Evolutionary conservation across 2,113 vertebrate species (phyloP), one percentile per base, ranked within the genome.

Genomic region (Orientallactaga bullata): DNA sequence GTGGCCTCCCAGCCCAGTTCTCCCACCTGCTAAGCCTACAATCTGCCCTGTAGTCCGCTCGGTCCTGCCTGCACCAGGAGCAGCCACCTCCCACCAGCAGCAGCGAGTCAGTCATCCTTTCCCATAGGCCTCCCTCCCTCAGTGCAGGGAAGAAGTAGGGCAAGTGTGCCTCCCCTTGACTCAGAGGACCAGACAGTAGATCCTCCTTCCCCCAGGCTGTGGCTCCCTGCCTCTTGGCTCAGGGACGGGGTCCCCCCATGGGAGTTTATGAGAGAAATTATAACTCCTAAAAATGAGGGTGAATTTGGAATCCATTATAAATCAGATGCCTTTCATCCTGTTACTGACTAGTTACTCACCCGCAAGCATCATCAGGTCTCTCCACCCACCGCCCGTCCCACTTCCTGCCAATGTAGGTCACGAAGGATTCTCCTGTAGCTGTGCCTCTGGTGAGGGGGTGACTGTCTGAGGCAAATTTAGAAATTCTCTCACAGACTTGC

Each of bases 401-500:
- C 89, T 95, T 96, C 85, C 85, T 81, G 65, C 77, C 5, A 30
- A 94, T 83, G 83, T 81, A 95, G 96, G 96, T 92, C 96, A 93
- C 20, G 0, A 51, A 21, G 93, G 91, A 69, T 42, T 78, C 88
- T 90, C 96, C 93, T 24, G 37, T 35, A 90, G 65, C 47, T 58
- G 26, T 6, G 85, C 93, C 87, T 83, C 77, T 15, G 26, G 72
- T 2, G 55, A 30, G 68, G 76, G 21, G 51, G 77, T n/a, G 60
- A 42, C 72, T 0, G 35, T 71, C 24, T n/a, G 55, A 63, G 76
- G 82, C 77, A 78, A 93, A 91, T 51, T 65, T 61, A 81, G 85
- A 69, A 88, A 72, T 66, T 35, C 89, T 92, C 80, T 73, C 16
- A 60, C 24, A 23, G 72, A 76, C 89, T 63, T 0, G 0, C 3